Conservation (phyloP, 2,797 vertebrate species). For the Characodon lateralis region DNA sequence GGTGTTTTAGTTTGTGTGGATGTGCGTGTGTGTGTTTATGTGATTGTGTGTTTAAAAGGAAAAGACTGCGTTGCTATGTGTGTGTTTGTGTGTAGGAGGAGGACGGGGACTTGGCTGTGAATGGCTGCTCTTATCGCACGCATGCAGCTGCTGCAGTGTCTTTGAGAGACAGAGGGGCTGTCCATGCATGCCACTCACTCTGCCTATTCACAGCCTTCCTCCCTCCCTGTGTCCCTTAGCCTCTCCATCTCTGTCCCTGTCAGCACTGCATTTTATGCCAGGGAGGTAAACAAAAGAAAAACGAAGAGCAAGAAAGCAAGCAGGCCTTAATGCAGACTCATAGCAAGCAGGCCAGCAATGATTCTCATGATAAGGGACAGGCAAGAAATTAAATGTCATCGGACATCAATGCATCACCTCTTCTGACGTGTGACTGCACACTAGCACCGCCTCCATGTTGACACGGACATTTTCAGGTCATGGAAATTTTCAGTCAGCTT, state of each 20-base stretch:
- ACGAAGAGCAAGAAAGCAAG: slow-evolving; percentile 13
- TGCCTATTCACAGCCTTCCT: slow-evolving; percentile 66
- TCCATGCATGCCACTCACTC: slow-evolving; percentile 77
- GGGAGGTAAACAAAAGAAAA: slow-evolving; percentile 42
- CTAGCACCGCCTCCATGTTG: slow-evolving; percentile 12
- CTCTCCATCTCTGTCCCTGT: slow-evolving; percentile 32
- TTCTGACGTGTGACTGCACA: slow-evolving; percentile 29
- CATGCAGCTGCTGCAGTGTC: slow-evolving; percentile 81
- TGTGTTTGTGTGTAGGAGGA: slow-evolving; percentile 62
- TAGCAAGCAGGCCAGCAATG: slow-evolving; percentile 35
- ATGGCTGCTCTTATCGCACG: slow-evolving; percentile 81
- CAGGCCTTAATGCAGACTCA: slow-evolving; percentile 64
- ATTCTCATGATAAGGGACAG: slow-evolving; percentile 45
- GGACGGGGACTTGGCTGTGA: slow-evolving; percentile 72
- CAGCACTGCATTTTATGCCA: slow-evolving; percentile 56
- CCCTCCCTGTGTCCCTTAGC: slow-evolving; percentile 25
- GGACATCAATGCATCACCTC: slow-evolving; percentile 41
- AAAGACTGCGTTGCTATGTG: slow-evolving; percentile 32
- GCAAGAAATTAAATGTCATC: slow-evolving; percentile 63
- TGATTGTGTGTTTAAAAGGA: slow-evolving; percentile 20
- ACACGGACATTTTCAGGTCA: slow-evolving; percentile 11
- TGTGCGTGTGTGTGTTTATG: slow-evolving; percentile 24
- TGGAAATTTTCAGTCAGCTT: background rate
- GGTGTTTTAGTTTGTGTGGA: slow-evolving; percentile 34
- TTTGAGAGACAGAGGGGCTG: slow-evolving; percentile 78